phyloP scores from a whole-genome alignment of 2,797 vertebrate genomes.

The Danionella dracula region DNA sequence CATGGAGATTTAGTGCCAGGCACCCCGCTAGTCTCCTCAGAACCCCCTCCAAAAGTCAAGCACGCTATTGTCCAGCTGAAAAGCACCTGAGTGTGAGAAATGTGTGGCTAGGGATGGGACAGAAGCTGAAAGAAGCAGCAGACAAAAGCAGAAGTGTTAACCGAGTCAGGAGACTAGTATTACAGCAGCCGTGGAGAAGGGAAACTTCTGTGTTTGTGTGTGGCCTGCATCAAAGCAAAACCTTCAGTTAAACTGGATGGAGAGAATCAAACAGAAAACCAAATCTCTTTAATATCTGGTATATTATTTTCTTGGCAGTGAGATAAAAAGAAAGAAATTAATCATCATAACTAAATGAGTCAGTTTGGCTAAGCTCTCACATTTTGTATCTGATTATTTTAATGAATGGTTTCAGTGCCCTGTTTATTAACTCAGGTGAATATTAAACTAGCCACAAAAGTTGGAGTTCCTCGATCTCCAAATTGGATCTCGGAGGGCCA shows the following conservation, averaged over 20 bases:
- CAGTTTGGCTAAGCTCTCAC: too few relatives aligned
- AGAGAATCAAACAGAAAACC: not conserved
- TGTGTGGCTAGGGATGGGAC: not conserved
- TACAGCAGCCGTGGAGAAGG: constrained; percentile 1
- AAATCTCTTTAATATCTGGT: not conserved
- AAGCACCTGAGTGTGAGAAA: constrained; percentile 30
- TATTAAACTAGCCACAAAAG: too few relatives aligned
- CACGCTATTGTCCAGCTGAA: constrained; percentile 1
- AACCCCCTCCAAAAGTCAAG: not conserved
- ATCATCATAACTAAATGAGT: too few relatives aligned
- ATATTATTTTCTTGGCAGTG: not conserved
- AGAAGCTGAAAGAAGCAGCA: not conserved
- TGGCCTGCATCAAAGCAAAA: not conserved
- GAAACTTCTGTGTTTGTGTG: constrained; percentile 3
- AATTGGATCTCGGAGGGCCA: too few relatives aligned
- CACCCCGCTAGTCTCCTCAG: not conserved
- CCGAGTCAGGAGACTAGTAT: constrained; percentile 33
- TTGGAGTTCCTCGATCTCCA: too few relatives aligned
- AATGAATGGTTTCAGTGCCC: too few relatives aligned
- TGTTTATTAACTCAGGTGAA: too few relatives aligned
- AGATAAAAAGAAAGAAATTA: not conserved
- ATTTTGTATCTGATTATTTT: too few relatives aligned
- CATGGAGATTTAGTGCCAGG: not conserved
- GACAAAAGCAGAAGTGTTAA: constrained; percentile 26
- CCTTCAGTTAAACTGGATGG: not conserved